These are phyloP conservation scores for Hippopotamyrus pictus DNA, from an alignment of 2,797 vertebrate species.

Conservation along the genomic window DNA sequence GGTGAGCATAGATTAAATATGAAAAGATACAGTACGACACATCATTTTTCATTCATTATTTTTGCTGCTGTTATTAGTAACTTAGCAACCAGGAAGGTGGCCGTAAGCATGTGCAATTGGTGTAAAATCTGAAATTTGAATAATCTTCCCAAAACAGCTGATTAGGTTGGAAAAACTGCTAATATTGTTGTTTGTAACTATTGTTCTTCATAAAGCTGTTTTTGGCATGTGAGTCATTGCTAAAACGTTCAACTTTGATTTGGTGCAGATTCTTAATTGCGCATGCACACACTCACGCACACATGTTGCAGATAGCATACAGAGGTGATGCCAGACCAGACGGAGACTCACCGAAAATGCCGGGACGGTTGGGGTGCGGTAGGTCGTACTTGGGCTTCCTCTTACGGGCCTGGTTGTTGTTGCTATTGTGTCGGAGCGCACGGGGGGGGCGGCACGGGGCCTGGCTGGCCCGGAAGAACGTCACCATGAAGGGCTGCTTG, in stretches of 20 bases:
- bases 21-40: background rate
- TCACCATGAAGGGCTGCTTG: conserved; percentile 95
- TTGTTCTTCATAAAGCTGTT: background rate
- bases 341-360: conserved; percentile 67
- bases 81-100: background rate
- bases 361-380: conserved; percentile 67
- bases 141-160: background rate
- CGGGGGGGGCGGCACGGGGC: conserved; percentile 66
- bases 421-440: conserved; percentile 52
- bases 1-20: background rate
- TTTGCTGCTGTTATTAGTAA: background rate
- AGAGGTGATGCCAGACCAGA: background rate
- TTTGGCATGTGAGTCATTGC: background rate
- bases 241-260: background rate
- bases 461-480: conserved; percentile 81
- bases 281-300: too few relatives aligned
- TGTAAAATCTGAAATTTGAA: background rate
- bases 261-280: background rate
- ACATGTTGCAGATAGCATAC: background rate
- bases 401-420: conserved; percentile 49
- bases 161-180: background rate
- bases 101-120: background rate
- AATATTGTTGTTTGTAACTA: background rate
- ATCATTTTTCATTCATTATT: background rate
- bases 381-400: conserved; percentile 73